A percentile compares a stretch with the other conserved stretches of the same genome.
Conservation (phyloP, 2,888 invertebrate species). For the Crossocerus cetratus region DNA sequence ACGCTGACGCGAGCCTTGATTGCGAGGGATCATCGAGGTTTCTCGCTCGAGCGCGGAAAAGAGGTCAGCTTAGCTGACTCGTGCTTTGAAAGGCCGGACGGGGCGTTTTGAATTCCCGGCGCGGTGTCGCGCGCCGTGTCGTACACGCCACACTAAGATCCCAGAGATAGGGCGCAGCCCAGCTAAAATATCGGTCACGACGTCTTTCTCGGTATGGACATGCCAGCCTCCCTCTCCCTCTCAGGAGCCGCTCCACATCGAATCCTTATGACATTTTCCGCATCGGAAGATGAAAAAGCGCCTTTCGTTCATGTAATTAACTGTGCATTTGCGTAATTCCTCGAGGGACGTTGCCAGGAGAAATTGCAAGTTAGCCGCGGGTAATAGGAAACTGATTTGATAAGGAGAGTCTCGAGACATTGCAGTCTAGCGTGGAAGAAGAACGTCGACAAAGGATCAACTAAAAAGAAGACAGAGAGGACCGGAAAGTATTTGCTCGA, state of each 20-base stretch:
- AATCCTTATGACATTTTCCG: too few species aligned
- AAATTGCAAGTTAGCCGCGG: too few species aligned
- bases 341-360: too few species aligned
- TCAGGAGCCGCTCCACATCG: too few species aligned
- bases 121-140: constrained; percentile 28
- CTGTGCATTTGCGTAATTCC: too few species aligned
- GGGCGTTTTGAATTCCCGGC: constrained; percentile 48
- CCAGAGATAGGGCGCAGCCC: constrained; percentile 47
- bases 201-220: constrained; percentile 42
- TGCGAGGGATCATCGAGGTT: constrained; percentile 11
- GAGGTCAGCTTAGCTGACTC: constrained; percentile 36
- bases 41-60: constrained; percentile 30
- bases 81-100: constrained; percentile 39
- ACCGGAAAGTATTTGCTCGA: constrained; percentile 24
- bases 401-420: too few species aligned
- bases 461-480: constrained; percentile 30
- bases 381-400: too few species aligned
- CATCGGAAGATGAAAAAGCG: too few species aligned
- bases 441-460: background rate
- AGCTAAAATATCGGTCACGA: constrained; percentile 38
- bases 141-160: constrained; percentile 13
- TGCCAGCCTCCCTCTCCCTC: too few species aligned
- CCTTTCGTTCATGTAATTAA: too few species aligned
- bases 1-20: constrained; percentile 5
- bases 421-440: background rate